Conservation (phyloP, 2,888 invertebrate genomes). For the Endomychus coccineus region DNA sequence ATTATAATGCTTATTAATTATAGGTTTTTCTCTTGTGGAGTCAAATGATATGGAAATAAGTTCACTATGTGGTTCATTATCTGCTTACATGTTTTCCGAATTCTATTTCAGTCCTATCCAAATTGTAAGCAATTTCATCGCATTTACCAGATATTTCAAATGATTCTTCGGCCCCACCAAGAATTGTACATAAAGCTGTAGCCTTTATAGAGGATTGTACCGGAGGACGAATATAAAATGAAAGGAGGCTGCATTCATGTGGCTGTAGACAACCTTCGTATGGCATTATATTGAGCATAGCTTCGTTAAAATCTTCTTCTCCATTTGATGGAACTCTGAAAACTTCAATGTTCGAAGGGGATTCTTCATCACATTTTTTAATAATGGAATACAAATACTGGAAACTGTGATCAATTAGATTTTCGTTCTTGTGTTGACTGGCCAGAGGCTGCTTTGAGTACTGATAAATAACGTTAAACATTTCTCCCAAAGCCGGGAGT, state of each 20-base stretch:
- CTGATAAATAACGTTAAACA: not conserved
- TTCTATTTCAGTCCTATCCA: conserved; percentile 42
- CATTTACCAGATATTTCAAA: conserved; percentile 48
- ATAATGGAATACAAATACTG: conserved; percentile 13
- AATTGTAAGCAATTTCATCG: conserved; percentile 46
- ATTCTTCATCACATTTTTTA: conserved; percentile 10
- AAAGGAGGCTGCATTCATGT: conserved; percentile 39
- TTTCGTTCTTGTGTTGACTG: not conserved
- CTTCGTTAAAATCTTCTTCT: conserved; percentile 39
- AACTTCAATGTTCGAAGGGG: conserved; percentile 12
- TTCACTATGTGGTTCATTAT: not conserved
- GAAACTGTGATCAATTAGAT: not conserved
- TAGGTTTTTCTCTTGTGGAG: too few relatives aligned
- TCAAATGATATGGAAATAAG: not conserved
- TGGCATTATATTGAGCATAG: conserved; percentile 43
- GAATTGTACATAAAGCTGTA: conserved; percentile 47
- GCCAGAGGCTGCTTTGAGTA: not conserved
- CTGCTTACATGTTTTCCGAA: conserved; percentile 40
- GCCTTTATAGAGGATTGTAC: conserved; percentile 44
- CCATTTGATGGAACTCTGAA: conserved; percentile 5
- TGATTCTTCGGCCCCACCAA: conserved; percentile 51
- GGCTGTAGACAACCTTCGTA: conserved; percentile 48
- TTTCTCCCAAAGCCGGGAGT: not conserved
- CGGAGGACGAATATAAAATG: conserved; percentile 40
- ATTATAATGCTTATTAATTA: too few relatives aligned